Base-by-base conservation (phyloP, 2,888 invertebrate species). In the Phaonia tiefii region DNA sequence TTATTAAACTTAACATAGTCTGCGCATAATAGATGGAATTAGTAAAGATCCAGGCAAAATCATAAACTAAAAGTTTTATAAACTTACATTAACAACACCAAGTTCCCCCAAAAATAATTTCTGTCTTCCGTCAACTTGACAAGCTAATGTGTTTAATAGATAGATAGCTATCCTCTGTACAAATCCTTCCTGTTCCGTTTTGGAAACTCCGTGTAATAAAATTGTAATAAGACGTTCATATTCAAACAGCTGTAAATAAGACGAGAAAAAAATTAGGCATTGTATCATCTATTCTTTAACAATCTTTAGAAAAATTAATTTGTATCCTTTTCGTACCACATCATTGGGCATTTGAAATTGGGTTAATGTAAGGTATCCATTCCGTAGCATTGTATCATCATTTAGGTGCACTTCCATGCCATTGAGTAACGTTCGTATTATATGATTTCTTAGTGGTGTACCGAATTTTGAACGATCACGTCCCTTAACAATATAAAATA, bases 121-220 rank as follows among this genome's bases (percentile, higher is more conserved):
- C 89, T 99, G 98, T 76, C 93, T 93, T 22, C 97, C 97, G 88
- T 98, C 98, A 8, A 99, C 98, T 91, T 98, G 98, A 90, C 99
- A 99, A 5, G 99, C 98, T 84, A 99, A 92, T 0, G 98, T 97
- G 91, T 99, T 99, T 73, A 99, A 92, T 84, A 99, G 92, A 91
- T 97, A 98, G 85, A 99, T 97, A 22, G 97, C 98, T 86, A 99
- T 97, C 83, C 98, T 93, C 89, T 98, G 98, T 10, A 98, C 97
- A 89, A 98, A 98, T 46, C 96, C 96, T 89, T 97, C 97, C 86
- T 96, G 95, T 86, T 95, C 95, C 80, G 95, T 94, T 85, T 95
- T 94, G 20, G 95, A 93, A 1, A 97, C 95, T 25, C 97, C 96
- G 87, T 95, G 94, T 79, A 98, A 91, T 63, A 98, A 92, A 70